Conservation (phyloP, 2,113 vertebrate genomes). For the Vulpes ferrilata region DNA sequence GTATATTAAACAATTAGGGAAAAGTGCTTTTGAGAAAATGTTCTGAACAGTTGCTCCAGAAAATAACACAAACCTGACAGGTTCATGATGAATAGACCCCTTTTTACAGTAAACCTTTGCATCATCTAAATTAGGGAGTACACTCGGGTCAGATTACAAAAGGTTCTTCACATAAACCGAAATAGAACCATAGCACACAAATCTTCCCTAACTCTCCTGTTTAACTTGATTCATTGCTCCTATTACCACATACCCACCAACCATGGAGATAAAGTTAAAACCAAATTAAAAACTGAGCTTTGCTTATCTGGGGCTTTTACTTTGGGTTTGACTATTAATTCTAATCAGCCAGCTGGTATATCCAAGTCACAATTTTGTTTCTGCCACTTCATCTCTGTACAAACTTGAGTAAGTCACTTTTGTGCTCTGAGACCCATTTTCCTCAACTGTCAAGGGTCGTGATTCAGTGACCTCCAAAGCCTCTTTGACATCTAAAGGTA, state of each 20-base stretch:
- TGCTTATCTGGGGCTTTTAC: background rate
- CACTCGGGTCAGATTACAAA: background rate
- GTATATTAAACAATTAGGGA: slow-evolving; percentile 69
- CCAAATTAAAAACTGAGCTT: background rate
- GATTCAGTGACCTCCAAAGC: background rate
- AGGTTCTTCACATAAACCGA: background rate
- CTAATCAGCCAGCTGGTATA: background rate
- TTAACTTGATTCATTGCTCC: slow-evolving; percentile 36
- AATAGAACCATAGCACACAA: background rate
- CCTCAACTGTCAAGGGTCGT: background rate
- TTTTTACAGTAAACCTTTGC: slow-evolving; percentile 54
- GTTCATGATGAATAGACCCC: slow-evolving; percentile 29
- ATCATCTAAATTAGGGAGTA: slow-evolving; percentile 43
- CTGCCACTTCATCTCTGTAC: background rate
- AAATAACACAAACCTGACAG: slow-evolving; percentile 24
- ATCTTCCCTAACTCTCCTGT: background rate
- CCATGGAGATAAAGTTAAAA: slow-evolving; percentile 12
- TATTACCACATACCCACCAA: background rate
- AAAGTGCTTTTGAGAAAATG: slow-evolving; percentile 66
- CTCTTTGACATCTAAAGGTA: background rate
- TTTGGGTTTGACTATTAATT: slow-evolving; percentile 53
- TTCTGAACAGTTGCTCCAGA: slow-evolving; percentile 35
- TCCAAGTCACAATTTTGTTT: background rate
- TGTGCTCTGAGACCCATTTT: background rate
- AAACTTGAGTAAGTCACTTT: background rate